Evolutionary conservation across 2,888 invertebrate species (phyloP).

Genomic region (Bhutanitis thaidina): DNA sequence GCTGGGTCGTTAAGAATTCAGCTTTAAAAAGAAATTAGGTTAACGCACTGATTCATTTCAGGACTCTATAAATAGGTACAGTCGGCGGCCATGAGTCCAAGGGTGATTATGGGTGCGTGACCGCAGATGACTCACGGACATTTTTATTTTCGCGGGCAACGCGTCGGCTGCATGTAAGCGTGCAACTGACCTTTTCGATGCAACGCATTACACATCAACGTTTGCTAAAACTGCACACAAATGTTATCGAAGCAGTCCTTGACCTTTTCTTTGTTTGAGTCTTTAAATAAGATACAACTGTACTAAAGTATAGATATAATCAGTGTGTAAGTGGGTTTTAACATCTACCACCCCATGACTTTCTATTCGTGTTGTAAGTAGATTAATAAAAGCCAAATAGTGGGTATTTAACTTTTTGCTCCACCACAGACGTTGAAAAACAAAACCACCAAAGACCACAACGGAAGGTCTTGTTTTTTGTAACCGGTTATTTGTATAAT

Average conservation of each 20-base stretch:
- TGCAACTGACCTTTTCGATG: constrained; percentile 1
- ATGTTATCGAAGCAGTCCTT: neutral
- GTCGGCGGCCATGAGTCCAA: neutral
- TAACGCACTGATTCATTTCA: neutral
- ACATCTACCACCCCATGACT: no score
- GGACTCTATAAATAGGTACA: neutral
- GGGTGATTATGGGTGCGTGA: constrained; percentile 4
- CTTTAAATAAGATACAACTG: neutral
- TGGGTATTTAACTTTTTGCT: no score
- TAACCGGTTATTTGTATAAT: no score
- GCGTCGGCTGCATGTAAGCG: neutral
- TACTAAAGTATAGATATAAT: no score
- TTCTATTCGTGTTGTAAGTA: no score
- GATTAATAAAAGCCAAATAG: no score
- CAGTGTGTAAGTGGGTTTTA: no score
- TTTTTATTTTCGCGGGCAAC: constrained; percentile 4
- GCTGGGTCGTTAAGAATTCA: neutral
- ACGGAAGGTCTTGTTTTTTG: no score
- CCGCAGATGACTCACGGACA: constrained; percentile 9
- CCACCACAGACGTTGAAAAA: no score
- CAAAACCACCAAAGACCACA: no score
- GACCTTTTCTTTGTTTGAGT: neutral
- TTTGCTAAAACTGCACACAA: neutral
- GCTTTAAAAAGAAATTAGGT: neutral
- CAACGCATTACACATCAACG: neutral